These are phyloP conservation scores for Microcebus tavaratra DNA, from an alignment of 2,113 vertebrate genomes.

Conservation along the genomic window DNA sequence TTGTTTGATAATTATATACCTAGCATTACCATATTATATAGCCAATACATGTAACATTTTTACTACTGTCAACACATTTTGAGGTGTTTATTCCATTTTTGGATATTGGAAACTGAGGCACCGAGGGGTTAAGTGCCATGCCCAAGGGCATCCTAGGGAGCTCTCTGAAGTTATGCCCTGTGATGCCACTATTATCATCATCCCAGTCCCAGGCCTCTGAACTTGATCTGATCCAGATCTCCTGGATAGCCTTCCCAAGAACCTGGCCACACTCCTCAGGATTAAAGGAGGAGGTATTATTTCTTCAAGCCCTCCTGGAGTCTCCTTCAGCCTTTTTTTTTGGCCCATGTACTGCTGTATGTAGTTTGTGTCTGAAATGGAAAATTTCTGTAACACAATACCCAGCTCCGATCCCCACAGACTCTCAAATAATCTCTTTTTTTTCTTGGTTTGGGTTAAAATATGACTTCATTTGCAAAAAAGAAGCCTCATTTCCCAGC, in stretches of 20 bases:
- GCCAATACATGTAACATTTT: neutral
- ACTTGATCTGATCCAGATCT: constrained; percentile 29
- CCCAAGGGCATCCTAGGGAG: neutral
- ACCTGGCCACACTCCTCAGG: constrained; percentile 1
- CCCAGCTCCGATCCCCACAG: constrained; percentile 69
- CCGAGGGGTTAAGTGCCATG: neutral
- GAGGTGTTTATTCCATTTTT: neutral
- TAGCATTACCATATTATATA: neutral
- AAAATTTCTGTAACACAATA: constrained; percentile 79
- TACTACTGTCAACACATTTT: neutral
- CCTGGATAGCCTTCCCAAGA: neutral
- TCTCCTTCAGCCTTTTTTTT: constrained; percentile 33
- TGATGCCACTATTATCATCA: neutral
- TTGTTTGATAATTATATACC: neutral
- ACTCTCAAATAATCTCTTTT: constrained; percentile 39
- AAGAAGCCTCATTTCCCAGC: constrained; percentile 33
- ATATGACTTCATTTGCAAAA: constrained; percentile 70
- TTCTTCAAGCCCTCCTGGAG: constrained; percentile 66
- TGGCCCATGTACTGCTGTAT: constrained; percentile 51
- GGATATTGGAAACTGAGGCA: neutral
- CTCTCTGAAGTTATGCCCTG: neutral
- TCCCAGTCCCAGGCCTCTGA: neutral
- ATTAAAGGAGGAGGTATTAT: constrained; percentile 61
- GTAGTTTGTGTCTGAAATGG: constrained; percentile 78
- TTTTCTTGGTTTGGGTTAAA: constrained; percentile 63